Conservation (phyloP, 2,797 vertebrate genomes). For the Graptemys geographica region DNA sequence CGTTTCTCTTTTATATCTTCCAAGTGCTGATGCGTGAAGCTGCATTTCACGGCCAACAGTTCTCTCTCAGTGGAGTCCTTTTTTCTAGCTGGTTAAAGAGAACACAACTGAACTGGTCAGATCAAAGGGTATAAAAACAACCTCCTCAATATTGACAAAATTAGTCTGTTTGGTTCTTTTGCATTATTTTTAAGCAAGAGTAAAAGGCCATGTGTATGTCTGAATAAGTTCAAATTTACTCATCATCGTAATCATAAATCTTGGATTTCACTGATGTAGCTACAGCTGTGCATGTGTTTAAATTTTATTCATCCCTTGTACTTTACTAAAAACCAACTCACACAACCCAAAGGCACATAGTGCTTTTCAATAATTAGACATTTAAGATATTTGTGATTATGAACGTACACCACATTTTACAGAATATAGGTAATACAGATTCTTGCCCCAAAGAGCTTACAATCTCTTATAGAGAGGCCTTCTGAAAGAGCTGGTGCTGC, state of each 20-base stretch:
- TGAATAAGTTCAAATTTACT: background rate
- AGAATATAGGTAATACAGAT: background rate
- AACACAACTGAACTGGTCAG: background rate
- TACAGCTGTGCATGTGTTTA: background rate
- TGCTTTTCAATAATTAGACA: background rate
- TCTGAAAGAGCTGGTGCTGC: background rate
- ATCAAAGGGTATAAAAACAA: background rate
- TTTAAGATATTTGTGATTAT: background rate
- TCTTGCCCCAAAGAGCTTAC: background rate
- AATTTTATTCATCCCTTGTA: background rate
- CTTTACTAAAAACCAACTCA: background rate
- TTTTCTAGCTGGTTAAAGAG: constrained; percentile 19
- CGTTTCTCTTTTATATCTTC: background rate
- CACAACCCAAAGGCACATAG: background rate
- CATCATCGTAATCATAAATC: background rate
- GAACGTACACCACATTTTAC: background rate
- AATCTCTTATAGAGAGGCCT: background rate
- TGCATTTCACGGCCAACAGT: background rate
- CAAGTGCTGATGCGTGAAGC: background rate
- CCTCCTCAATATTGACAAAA: background rate
- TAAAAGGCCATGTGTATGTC: background rate
- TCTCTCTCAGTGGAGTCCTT: background rate
- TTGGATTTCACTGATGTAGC: background rate
- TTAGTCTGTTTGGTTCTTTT: background rate
- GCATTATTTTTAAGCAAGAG: background rate